Percentiles rank a stretch among this genome's conserved stretches.
Evolutionary conservation across 2,888 invertebrate species (phyloP).

Genomic region (Matsumyia berberina): DNA sequence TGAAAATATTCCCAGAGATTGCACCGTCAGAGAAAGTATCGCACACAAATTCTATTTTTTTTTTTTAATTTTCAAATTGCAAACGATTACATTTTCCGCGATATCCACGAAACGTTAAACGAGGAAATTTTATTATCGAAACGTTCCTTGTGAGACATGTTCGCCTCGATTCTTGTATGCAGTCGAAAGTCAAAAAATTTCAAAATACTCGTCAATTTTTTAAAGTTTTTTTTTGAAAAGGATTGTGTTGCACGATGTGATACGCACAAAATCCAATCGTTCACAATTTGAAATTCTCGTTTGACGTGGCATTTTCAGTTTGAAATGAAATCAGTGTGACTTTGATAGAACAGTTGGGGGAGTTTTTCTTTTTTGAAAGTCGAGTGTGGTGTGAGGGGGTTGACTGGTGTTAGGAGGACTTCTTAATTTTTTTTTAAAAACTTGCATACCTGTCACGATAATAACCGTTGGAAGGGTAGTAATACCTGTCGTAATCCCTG

Average conservation of each 20-base stretch:
- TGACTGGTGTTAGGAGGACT: no score
- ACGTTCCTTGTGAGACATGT: conserved; percentile 25
- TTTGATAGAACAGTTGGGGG: not conserved
- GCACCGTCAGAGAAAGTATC: not conserved
- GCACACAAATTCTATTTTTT: not conserved
- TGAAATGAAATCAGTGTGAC: conserved; percentile 3
- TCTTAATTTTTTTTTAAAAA: conserved; percentile 9
- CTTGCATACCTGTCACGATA: conserved; percentile 76
- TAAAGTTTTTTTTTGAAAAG: not conserved
- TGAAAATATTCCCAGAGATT: conserved; percentile 56
- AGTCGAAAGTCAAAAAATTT: conserved; percentile 16
- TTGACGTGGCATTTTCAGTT: conserved; percentile 20
- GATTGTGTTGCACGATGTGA: conserved; percentile 21
- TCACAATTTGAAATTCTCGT: conserved; percentile 35
- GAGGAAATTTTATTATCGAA: conserved; percentile 14
- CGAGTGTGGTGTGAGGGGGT: not conserved
- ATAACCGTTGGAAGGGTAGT: conserved; percentile 65
- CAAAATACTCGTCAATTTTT: conserved; percentile 12
- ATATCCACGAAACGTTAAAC: conserved; percentile 42
- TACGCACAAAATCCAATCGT: conserved; percentile 36
- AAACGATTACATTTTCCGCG: conserved; percentile 47
- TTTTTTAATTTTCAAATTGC: not conserved
- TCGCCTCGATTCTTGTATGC: not conserved
- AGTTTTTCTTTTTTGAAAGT: not conserved
- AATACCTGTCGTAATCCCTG: conserved; percentile 79